Base-by-base conservation (phyloP, 2,797 vertebrate genomes). In the Squalus acanthias region DNA sequence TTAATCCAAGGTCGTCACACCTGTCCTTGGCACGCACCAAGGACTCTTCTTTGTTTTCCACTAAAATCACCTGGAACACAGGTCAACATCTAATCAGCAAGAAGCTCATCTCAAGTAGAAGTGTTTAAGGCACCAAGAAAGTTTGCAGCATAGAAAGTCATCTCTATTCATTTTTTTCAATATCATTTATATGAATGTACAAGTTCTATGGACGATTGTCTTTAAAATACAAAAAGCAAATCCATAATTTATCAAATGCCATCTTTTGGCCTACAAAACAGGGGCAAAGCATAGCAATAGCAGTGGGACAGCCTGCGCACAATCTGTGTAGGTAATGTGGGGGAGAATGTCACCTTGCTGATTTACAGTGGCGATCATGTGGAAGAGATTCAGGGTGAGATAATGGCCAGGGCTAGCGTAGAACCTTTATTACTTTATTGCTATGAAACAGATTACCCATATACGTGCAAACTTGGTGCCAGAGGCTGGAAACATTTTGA, bases 11-110 rank as follows among this genome's bases (percentile, higher is more conserved):
- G 97, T 98, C 98, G 60, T 98, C 96, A 63, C 98, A 98, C 97
- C 99, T 98, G 95, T 98, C 98, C 97, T 98, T 98, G 53, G 99
- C 99, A 97, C 98, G 98, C 39, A 99, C 96, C 97, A 99, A 97
- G 82, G 99, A 99, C 97, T 99, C 98, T 96, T 99, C 99, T 97
- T 99, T 99, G 97, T 99, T 99, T 98, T 99, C 99, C 96, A 99
- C 98, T 95, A 99, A 98, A 96, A 98, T 97, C 96, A 99, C 98
- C 99, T 99, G 97, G 60, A 97, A 97, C 53, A 46, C 33, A 89
- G 20, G 26, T 69, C 82, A 89, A 85, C 15, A 67, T 67, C 22
- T 33, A 93, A 39, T 65, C 63, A 93, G 91, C 24, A 69, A 46
- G 33, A 93, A 91, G 57, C 57, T 63, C 60, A n/a, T 65, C 60